These are phyloP conservation scores for Patiria miniata DNA, from an alignment of 35 echinoderm and acorn worm species.

Conservation along the genomic window DNA sequence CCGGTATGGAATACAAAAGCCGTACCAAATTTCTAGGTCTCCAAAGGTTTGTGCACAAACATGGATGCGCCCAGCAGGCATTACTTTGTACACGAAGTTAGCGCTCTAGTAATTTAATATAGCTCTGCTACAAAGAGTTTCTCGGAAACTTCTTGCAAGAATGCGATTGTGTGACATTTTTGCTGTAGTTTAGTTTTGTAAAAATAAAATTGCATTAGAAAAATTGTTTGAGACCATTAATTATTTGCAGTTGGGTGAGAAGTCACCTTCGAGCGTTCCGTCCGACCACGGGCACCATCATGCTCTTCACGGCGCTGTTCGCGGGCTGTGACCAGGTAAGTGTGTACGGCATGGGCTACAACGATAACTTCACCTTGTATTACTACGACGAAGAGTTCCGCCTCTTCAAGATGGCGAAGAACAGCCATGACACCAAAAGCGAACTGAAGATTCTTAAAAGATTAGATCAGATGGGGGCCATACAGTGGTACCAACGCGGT, in stretches of 20 bases:
- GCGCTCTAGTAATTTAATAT: no score
- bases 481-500: conserved; percentile 82
- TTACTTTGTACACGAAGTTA: no score
- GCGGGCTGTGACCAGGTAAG: conserved; percentile 70
- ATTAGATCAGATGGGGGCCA: conserved; percentile 55
- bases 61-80: no score
- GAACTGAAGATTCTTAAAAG: conserved; percentile 63
- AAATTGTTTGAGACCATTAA: no score
- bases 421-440: conserved; percentile 73
- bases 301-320: conserved; percentile 78
- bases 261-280: conserved; percentile 50
- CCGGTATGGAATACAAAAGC: no score
- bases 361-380: conserved; percentile 59
- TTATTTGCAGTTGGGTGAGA: neutral
- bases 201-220: no score
- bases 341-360: conserved; percentile 68
- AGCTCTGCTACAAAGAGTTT: no score
- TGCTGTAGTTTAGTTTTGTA: no score
- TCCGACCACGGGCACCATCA: conserved; percentile 74
- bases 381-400: conserved; percentile 79
- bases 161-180: no score
- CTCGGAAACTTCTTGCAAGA: no score
- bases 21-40: no score
- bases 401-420: conserved; percentile 45
- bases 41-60: no score